Base-by-base conservation (phyloP, 2,797 vertebrate species). In the Sparidentex hasta region DNA sequence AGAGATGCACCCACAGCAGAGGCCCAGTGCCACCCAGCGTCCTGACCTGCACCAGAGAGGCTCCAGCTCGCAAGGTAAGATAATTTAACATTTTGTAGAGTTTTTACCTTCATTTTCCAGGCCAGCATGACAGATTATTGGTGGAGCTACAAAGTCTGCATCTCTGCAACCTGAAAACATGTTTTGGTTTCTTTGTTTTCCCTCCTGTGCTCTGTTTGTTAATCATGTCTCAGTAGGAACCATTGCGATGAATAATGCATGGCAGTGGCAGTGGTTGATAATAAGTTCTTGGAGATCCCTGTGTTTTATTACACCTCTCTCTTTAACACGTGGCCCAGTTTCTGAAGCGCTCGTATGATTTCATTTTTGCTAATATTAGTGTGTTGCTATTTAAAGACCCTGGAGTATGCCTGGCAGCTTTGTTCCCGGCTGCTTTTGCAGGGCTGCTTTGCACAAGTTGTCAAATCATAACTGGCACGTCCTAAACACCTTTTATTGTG, bases 251-350 rank as follows among this genome's bases (percentile, higher is more conserved):
- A 93, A 93, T 94, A 90, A 95, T 94, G 86, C 87, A 94, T 89
- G 81, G 67, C 38, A 55, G 66, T 82, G 84, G 72, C 56, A 52
- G 74, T 74, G 75, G 75, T 66, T 90, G 90, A 90, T 90, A 79
- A 91, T 84, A 71, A 33, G 78, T 93, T 92, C 87, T 76, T 88
- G 74, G 86, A 90, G 74, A 80, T 83, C 63, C 44, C 48, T 86
- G 71, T 81, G 80, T 90, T 92, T 89, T 86, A 84, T 90, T 89
- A 81, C 80, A 83, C 74, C 82, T 91, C 77, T 92, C 84, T 90
- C 84, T 90, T 94, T 91, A 92, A 90, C 76, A 85, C 72, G 25
- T 93, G 94, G 87, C 94, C 95, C 92, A 95, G 86, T 90, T 93
- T 83, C 78, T 73, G 62, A 87, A 80, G 80, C 17, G 68, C 80